Conservation (phyloP, 2,888 invertebrate genomes). For the Apamea monoglypha region DNA sequence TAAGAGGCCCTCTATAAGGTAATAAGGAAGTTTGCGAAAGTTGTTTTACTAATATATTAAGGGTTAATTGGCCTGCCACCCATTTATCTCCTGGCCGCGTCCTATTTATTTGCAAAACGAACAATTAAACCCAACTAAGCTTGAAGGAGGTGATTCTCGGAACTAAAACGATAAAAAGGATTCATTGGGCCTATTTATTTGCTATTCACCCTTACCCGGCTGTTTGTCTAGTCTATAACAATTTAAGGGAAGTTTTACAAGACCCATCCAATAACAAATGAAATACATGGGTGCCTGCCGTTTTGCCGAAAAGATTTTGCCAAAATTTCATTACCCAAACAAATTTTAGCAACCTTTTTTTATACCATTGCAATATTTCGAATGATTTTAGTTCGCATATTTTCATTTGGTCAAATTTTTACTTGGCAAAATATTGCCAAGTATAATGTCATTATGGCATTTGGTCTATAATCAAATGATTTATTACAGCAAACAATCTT, state of each 20-base stretch:
- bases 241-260: neutral
- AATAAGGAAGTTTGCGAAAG: slow-evolving; percentile 69
- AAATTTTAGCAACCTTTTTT: too few relatives aligned
- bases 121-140: slow-evolving; percentile 54
- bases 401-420: too few relatives aligned
- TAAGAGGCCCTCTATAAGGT: slow-evolving; percentile 65
- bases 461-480: too few relatives aligned
- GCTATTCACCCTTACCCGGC: slow-evolving; percentile 24
- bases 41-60: slow-evolving; percentile 70
- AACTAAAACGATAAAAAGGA: slow-evolving; percentile 59
- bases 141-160: slow-evolving; percentile 38
- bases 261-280: too few relatives aligned
- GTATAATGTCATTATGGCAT: too few relatives aligned
- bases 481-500: too few relatives aligned
- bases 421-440: too few relatives aligned
- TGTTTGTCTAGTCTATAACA: slow-evolving; percentile 27
- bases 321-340: too few relatives aligned
- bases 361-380: too few relatives aligned
- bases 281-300: too few relatives aligned
- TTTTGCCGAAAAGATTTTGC: too few relatives aligned
- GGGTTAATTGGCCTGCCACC: slow-evolving; percentile 64
- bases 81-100: slow-evolving; percentile 45
- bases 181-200: slow-evolving; percentile 50
- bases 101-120: slow-evolving; percentile 54
- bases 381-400: too few relatives aligned